Base-by-base conservation (phyloP, 2,888 invertebrate species). In the Conomelus anceps region DNA sequence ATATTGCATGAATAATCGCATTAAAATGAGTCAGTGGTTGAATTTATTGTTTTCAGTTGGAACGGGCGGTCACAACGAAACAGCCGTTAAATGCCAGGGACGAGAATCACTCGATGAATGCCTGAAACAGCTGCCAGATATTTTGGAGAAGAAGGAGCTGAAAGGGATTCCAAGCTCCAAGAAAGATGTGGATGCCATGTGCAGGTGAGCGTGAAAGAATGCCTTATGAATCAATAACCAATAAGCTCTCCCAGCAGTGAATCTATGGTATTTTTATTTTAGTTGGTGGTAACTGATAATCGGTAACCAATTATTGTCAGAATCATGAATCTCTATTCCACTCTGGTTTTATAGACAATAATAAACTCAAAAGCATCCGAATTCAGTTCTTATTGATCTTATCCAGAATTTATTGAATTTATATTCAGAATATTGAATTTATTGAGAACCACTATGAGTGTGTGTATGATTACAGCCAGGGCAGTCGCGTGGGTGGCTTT, bases 131-230 rank as follows among this genome's bases (percentile, higher is more conserved):
- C 91, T 92, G 22, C 91, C 91, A 0, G 89, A 90, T 0, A 90
- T 92, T 9, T 85, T 92, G 87, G 90, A 91, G 22, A 89, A 90
- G 24, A 91, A 89, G 0, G 91, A 90, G 24, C 89, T 91, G 22
- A 91, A 88, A 3, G 92, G 92, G 13, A 92, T 92, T 29, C 92
- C 92, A 1, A 92, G 91, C 88, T 91, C 91, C 23, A 92, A 92
- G 89, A 89, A 90, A 22, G 91, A 92, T 13, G 91, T 92, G n/a
- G 92, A 92, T 26, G 41, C 90, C 23, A 91, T 91, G 11, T 92
- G 92, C 92, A 92, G 90, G 92, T 92, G 90, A 91, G 90, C 22
- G 23, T 88, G 29, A 88, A 23, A 85, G 85, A 85, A 85, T 85
- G 85, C 6, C 22, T 85, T n/a, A 22, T 85, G 24, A 24, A 23